Conservation (phyloP, 2,113 vertebrate species). For the Chloroceryle aenea region DNA sequence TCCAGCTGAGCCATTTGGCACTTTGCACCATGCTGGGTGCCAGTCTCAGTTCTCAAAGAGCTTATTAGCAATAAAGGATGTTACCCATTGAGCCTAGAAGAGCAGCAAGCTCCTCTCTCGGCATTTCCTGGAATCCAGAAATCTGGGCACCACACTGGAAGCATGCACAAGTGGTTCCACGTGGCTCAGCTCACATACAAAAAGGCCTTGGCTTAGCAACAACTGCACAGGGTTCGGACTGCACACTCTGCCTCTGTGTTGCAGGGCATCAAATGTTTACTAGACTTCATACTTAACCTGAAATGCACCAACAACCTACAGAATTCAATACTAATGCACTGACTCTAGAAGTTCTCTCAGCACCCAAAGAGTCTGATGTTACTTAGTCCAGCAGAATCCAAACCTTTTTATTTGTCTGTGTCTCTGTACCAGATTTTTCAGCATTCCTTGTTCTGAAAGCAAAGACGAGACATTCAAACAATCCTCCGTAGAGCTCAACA, state of each 20-base stretch:
- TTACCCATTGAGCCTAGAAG: fast-evolving
- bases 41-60: neutral
- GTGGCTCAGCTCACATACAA: neutral
- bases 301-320: neutral
- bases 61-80: neutral
- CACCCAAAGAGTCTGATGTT: neutral
- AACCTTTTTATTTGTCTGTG: neutral
- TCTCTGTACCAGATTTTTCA: neutral
- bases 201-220: neutral
- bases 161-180: neutral
- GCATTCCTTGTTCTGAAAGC: neutral
- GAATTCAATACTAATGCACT: neutral
- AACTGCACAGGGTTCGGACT: neutral
- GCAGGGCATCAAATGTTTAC: neutral
- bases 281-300: neutral
- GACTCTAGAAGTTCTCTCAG: neutral
- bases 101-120: neutral
- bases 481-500: neutral
- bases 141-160: neutral
- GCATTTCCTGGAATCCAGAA: neutral
- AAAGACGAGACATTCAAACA: neutral
- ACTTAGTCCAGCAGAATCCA: neutral
- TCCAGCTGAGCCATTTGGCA: neutral
- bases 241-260: neutral
- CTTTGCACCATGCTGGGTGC: neutral